Evolutionary conservation across 1,140 invertebrate species (phyloP).

Genomic region (Lerema accius): DNA sequence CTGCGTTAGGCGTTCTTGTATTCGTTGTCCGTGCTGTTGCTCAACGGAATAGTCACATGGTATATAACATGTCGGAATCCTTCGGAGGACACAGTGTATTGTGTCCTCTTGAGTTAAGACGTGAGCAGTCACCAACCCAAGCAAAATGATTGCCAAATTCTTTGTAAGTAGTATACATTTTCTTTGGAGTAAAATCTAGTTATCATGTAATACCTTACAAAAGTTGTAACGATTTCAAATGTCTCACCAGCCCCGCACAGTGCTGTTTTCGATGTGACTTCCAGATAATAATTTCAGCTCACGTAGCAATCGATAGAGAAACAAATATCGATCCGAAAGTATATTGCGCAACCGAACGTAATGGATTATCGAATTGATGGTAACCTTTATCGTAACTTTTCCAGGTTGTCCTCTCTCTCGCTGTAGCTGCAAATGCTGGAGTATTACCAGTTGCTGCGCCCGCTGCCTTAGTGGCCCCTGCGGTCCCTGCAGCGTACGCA

Average conservation of each 20-base stretch:
- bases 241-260: not conserved
- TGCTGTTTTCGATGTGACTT: not conserved
- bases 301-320: constrained; percentile 16
- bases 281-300: constrained; percentile 5
- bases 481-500: constrained; percentile 79
- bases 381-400: constrained; percentile 38
- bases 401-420: constrained; percentile 79
- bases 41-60: constrained; percentile 57
- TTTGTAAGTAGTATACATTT: no score
- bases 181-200: no score
- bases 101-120: constrained; percentile 52
- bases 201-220: no score
- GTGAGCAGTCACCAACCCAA: constrained; percentile 74
- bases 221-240: constrained; percentile 17
- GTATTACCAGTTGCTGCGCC: constrained; percentile 65
- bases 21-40: constrained; percentile 58
- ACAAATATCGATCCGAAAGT: constrained; percentile 3
- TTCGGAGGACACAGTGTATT: constrained; percentile 67
- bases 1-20: constrained; percentile 56
- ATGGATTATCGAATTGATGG: not conserved
- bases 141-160: constrained; percentile 84
- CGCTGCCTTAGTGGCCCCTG: constrained; percentile 74
- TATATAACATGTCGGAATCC: constrained; percentile 69
- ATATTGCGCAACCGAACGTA: not conserved
- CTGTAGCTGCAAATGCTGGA: constrained; percentile 63